Evolutionary conservation across 2,797 vertebrate genomes (phyloP).

Genomic region (Hapalemur alaotrensis): DNA sequence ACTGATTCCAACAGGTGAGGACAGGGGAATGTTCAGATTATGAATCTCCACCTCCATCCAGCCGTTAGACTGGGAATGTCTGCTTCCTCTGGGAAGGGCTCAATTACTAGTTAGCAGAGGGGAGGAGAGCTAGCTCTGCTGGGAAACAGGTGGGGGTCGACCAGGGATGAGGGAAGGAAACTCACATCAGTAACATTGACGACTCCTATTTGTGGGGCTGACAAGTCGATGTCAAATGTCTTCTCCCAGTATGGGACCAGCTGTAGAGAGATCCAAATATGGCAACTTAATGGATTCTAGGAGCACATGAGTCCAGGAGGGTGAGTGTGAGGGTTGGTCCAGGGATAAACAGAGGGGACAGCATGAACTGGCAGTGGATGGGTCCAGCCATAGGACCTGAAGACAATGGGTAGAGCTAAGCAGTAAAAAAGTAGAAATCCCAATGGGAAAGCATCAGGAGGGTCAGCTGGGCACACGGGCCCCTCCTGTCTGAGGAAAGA

Average conservation of each 20-base stretch:
- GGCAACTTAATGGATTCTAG: background rate
- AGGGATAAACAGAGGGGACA: background rate
- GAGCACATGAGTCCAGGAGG: background rate
- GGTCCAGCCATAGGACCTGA: background rate
- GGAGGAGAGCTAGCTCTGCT: background rate
- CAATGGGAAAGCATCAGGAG: background rate
- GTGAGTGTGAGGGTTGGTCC: background rate
- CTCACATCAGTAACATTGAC: constrained; percentile 96
- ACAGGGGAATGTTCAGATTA: background rate
- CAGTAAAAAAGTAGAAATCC: background rate
- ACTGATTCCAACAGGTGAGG: background rate
- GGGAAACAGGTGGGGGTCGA: background rate
- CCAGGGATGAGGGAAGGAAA: constrained; percentile 45
- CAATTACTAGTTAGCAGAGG: background rate
- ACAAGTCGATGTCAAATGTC: constrained; percentile 93
- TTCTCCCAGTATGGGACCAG: constrained; percentile 96
- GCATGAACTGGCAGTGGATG: background rate
- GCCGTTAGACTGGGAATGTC: background rate
- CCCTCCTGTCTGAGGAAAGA: background rate
- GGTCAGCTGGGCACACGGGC: background rate
- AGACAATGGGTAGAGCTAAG: background rate
- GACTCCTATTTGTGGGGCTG: constrained; percentile 93
- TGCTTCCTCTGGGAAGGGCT: background rate
- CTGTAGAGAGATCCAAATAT: constrained; percentile 78
- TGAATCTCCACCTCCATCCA: background rate